Conservation (phyloP, 2,888 invertebrate genomes). For the Galeruca laticollis region DNA sequence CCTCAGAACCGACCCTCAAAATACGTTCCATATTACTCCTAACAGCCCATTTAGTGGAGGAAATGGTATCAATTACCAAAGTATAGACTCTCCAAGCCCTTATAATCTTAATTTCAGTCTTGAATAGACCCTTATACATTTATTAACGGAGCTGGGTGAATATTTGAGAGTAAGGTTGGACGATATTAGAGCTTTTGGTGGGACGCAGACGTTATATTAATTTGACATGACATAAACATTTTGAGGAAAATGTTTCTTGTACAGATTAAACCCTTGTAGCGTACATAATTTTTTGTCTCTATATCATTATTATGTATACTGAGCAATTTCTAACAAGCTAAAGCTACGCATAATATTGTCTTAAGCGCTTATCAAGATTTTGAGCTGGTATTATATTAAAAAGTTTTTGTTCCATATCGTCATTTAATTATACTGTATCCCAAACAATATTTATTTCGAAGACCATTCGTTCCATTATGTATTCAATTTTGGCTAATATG, state of each 20-base stretch:
- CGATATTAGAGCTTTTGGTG: slow-evolving; percentile 1
- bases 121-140: slow-evolving; percentile 29
- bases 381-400: no score
- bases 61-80: slow-evolving; percentile 33
- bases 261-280: not conserved
- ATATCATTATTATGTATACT: not conserved
- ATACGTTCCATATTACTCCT: slow-evolving; percentile 21
- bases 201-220: slow-evolving; percentile 10
- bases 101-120: slow-evolving; percentile 35
- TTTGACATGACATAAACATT: not conserved
- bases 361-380: no score
- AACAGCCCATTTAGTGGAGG: slow-evolving; percentile 33
- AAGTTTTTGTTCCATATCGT: no score
- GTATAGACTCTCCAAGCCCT: slow-evolving; percentile 30
- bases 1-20: slow-evolving; percentile 17
- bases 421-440: no score
- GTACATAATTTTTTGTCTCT: not conserved
- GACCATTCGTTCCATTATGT: no score
- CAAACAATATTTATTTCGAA: no score
- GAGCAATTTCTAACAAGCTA: not conserved
- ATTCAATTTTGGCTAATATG: no score
- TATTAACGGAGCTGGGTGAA: slow-evolving; percentile 15
- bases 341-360: no score
- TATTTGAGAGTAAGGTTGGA: slow-evolving; percentile 11
- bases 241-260: not conserved